Conservation (phyloP, 2,797 vertebrate genomes). For the Anguilla pacifica region DNA sequence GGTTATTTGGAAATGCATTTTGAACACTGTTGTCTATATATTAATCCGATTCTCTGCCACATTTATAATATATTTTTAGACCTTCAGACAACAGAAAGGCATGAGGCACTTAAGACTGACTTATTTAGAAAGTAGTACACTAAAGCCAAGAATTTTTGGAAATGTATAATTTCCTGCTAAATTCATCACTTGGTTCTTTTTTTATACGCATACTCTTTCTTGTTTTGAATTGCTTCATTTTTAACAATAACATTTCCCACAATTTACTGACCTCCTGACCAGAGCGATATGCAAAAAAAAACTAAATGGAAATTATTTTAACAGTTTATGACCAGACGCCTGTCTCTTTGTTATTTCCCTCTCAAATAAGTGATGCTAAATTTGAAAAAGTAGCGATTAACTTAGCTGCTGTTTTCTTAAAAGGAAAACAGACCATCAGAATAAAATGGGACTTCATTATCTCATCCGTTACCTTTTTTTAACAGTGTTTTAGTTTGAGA, state of each 20-base stretch:
- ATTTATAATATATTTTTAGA: neutral
- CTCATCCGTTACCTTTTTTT: neutral
- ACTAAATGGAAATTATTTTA: conserved; percentile 1
- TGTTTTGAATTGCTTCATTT: neutral
- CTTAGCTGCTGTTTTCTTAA: neutral
- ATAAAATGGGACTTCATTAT: neutral
- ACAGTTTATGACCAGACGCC: neutral
- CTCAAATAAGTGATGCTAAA: conserved; percentile 3
- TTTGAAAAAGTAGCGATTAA: neutral
- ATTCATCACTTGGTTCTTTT: neutral
- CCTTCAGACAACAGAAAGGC: neutral
- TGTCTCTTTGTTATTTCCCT: neutral
- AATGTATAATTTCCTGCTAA: neutral
- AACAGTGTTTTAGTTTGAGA: neutral
- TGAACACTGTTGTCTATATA: neutral
- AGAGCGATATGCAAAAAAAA: neutral
- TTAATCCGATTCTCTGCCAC: neutral
- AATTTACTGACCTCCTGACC: neutral
- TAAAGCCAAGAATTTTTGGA: neutral
- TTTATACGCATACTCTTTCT: neutral
- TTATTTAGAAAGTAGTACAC: neutral
- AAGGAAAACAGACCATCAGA: neutral
- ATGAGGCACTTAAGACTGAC: neutral
- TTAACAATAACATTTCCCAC: neutral
- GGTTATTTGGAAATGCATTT: neutral